Conservation (phyloP, 92 coral and sea anemone genomes). For the Porites divaricata region DNA sequence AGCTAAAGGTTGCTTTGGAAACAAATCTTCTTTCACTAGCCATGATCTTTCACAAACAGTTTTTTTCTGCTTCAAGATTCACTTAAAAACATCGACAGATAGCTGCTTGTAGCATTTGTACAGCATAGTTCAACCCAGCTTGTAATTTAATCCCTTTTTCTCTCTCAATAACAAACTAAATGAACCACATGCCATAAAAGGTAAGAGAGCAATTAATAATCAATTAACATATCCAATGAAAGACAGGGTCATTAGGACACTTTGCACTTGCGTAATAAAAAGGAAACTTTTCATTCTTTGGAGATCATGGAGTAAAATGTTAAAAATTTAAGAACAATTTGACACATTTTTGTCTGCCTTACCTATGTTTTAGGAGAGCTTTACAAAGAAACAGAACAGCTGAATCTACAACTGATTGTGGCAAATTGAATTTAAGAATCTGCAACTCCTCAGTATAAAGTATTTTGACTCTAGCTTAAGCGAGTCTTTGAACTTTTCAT, state of each 20-base stretch:
- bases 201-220: conserved; percentile 6
- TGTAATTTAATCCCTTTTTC: conserved; percentile 29
- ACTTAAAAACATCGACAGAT: conserved; percentile 10
- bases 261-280: not conserved
- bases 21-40: conserved; percentile 58
- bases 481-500: too few relatives aligned
- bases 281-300: too few relatives aligned
- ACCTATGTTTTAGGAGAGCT: too few relatives aligned
- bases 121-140: conserved; percentile 11
- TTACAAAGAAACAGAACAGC: not conserved
- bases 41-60: conserved; percentile 27
- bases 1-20: conserved; percentile 77
- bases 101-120: not conserved
- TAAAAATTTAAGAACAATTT: too few relatives aligned
- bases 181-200: conserved; percentile 40
- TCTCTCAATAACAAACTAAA: conserved; percentile 30
- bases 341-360: too few relatives aligned
- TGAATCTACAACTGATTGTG: too few relatives aligned
- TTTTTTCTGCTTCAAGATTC: not conserved
- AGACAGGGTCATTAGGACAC: not conserved
- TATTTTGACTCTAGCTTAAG: too few relatives aligned
- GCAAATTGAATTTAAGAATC: too few relatives aligned
- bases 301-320: too few relatives aligned
- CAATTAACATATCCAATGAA: conserved; percentile 21
- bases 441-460: too few relatives aligned